Conservation (phyloP, 2,797 vertebrate genomes). For the Malacoctenus gilli region DNA sequence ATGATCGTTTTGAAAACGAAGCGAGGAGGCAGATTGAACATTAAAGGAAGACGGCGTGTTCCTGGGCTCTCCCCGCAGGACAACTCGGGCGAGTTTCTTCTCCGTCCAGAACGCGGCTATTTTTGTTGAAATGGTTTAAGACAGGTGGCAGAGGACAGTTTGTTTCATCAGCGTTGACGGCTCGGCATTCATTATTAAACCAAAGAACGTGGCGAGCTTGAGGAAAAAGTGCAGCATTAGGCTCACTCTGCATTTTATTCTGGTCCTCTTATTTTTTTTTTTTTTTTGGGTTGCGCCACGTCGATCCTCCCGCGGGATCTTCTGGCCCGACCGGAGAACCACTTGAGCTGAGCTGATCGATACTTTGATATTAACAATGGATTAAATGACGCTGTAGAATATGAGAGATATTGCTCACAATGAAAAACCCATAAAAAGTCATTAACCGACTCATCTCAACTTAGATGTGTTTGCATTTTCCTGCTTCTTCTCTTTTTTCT, state of each 20-base stretch:
- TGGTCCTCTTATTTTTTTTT: too few species aligned
- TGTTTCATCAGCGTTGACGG: slow-evolving; percentile 5
- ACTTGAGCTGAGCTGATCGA: not conserved
- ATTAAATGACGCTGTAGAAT: not conserved
- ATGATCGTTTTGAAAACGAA: slow-evolving; percentile 12
- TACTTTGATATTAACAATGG: not conserved
- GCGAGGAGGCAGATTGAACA: slow-evolving; percentile 20
- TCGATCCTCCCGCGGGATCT: not conserved
- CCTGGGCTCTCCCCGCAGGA: not conserved
- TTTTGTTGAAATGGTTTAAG: slow-evolving; percentile 8
- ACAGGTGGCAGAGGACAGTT: slow-evolving; percentile 3
- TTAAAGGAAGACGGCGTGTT: slow-evolving; percentile 32
- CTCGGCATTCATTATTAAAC: slow-evolving; percentile 14
- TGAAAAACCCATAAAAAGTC: not conserved
- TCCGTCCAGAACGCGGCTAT: not conserved
- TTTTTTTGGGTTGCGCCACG: not conserved
- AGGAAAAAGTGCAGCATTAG: not conserved
- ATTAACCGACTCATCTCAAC: not conserved
- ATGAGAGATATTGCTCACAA: not conserved
- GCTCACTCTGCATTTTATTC: not conserved
- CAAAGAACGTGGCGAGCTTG: not conserved
- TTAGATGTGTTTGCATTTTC: too few species aligned
- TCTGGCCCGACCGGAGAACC: not conserved
- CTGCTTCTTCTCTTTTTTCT: too few species aligned
- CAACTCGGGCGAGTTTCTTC: not conserved